phyloP scores from a whole-genome alignment of 2,113 vertebrate genomes.

The Ictalurus punctatus region DNA sequence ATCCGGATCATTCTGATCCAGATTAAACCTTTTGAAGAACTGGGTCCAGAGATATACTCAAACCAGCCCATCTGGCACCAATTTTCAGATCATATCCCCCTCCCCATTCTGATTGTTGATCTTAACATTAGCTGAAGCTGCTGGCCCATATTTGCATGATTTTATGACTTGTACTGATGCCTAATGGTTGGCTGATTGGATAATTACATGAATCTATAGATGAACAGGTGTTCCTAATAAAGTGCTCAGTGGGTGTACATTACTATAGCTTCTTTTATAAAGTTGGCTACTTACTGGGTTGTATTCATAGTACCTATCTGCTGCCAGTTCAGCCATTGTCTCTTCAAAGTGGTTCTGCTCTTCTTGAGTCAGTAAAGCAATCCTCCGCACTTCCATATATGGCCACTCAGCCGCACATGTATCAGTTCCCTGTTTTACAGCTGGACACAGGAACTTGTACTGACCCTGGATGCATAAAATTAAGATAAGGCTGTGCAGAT shows the following conservation, averaged over 20 bases:
- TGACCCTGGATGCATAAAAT: constrained; percentile 39
- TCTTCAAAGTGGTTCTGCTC: constrained; percentile 74
- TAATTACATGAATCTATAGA: not conserved
- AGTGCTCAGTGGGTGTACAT: no score
- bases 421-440: constrained; percentile 50
- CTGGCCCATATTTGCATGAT: not conserved
- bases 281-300: constrained; percentile 61
- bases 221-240: no score
- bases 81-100: not conserved
- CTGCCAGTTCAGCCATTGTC: constrained; percentile 62
- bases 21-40: no score
- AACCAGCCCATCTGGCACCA: no score
- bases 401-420: constrained; percentile 63
- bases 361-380: constrained; percentile 65
- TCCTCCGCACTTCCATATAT: constrained; percentile 69
- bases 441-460: constrained; percentile 69
- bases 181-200: not conserved
- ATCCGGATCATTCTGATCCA: no score
- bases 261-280: not conserved
- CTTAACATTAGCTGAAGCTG: not conserved
- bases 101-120: not conserved
- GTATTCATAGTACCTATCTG: constrained; percentile 65
- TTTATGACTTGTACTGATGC: not conserved
- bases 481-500: not conserved
- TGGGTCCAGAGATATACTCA: no score